Conservation (phyloP, 2,113 vertebrate genomes). For the Puma concolor region DNA sequence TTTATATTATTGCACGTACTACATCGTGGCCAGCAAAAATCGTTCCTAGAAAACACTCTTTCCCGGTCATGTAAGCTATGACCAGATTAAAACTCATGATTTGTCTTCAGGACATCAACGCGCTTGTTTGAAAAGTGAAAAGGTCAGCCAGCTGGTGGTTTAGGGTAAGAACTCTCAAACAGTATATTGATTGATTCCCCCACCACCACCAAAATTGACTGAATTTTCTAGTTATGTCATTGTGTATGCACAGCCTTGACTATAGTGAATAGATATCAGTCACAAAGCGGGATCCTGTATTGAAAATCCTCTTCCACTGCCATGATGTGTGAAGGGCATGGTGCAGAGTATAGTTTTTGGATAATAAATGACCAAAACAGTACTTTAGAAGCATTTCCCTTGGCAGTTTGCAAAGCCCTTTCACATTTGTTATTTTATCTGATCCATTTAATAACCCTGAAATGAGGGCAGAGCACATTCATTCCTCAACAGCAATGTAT, state of each 20-base stretch:
- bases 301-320: neutral
- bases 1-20: neutral
- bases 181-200: neutral
- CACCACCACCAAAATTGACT: neutral
- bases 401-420: neutral
- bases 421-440: neutral
- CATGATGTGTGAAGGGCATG: neutral
- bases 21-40: neutral
- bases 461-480: neutral
- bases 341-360: neutral
- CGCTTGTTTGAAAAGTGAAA: conserved; percentile 22
- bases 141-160: neutral
- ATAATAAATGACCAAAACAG: neutral
- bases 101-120: neutral
- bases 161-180: neutral
- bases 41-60: neutral
- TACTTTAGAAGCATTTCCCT: neutral
- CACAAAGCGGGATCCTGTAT: neutral
- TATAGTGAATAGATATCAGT: neutral
- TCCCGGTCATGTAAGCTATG: neutral
- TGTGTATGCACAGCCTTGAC: neutral
- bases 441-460: neutral
- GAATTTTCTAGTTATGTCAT: conserved; percentile 9
- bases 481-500: neutral
- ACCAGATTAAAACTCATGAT: neutral